Percentiles rank a stretch among this genome's conserved stretches.
Evolutionary conservation across 2,797 vertebrate species (phyloP).

Genomic region (Cirrhinus molitorella): DNA sequence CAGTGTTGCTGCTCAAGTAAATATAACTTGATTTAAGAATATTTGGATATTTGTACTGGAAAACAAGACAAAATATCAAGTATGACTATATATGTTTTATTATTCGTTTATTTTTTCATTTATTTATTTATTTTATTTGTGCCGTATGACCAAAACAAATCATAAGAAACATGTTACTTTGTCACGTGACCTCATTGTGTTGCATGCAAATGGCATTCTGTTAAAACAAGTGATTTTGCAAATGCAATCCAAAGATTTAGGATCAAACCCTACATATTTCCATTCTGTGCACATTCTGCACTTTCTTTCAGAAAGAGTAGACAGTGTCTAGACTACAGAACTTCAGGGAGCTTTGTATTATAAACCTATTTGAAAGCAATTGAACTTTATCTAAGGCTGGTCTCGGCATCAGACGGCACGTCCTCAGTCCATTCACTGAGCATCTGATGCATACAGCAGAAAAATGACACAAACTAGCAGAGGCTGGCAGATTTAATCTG

Average conservation of each 20-base stretch:
- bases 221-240: not conserved
- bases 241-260: not conserved
- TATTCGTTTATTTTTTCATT: no score
- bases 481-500: not conserved
- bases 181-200: no score
- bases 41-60: not conserved
- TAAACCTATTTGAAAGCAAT: conserved; percentile 3
- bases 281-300: not conserved
- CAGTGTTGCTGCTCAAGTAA: not conserved
- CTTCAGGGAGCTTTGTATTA: not conserved
- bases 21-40: not conserved
- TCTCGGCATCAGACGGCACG: not conserved
- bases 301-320: not conserved
- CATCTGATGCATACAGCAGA: not conserved
- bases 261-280: not conserved
- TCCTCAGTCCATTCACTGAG: not conserved
- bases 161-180: no score
- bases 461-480: not conserved
- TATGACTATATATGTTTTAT: no score
- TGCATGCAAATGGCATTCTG: not conserved
- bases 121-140: not conserved
- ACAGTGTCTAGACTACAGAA: conserved; percentile 1
- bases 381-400: conserved; percentile 4
- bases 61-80: not conserved
- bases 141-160: no score